Evolutionary conservation across 2,797 vertebrate species (phyloP).

Genomic region (Leptoclinus maculatus): DNA sequence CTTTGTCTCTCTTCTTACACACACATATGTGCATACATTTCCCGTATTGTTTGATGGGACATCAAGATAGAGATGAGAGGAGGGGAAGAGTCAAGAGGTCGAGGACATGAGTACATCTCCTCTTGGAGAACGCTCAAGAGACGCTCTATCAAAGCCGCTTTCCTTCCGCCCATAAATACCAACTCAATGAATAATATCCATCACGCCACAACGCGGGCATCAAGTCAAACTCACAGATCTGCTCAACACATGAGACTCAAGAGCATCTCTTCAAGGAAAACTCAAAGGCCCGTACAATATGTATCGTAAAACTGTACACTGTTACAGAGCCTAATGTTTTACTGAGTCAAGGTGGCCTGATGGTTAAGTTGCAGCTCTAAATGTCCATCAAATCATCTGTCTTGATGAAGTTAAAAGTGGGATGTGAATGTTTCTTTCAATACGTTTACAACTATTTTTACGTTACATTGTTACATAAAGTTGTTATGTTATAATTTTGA

Average conservation of each 20-base stretch:
- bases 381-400: conserved; percentile 1
- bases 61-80: conserved; percentile 68
- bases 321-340: conserved; percentile 7
- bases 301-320: conserved; percentile 22
- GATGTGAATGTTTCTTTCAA: background rate
- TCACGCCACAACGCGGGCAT: conserved; percentile 39
- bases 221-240: conserved; percentile 72
- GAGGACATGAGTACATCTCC: conserved; percentile 76
- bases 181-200: conserved; percentile 73
- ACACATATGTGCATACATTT: conserved; percentile 25
- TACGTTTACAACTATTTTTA: background rate
- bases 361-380: background rate
- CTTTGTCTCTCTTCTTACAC: conserved; percentile 27
- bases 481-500: too few species aligned
- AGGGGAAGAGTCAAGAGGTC: conserved; percentile 61
- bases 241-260: conserved; percentile 77
- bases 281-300: conserved; percentile 11
- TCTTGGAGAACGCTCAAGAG: conserved; percentile 67
- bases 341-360: conserved; percentile 16
- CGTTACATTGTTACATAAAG: too few species aligned
- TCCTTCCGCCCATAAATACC: conserved; percentile 82
- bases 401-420: background rate
- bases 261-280: conserved; percentile 37
- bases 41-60: conserved; percentile 49
- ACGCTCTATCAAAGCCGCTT: conserved; percentile 75